phyloP scores from a whole-genome alignment of 2,797 vertebrate genomes.

The Cirrhinus molitorella region DNA sequence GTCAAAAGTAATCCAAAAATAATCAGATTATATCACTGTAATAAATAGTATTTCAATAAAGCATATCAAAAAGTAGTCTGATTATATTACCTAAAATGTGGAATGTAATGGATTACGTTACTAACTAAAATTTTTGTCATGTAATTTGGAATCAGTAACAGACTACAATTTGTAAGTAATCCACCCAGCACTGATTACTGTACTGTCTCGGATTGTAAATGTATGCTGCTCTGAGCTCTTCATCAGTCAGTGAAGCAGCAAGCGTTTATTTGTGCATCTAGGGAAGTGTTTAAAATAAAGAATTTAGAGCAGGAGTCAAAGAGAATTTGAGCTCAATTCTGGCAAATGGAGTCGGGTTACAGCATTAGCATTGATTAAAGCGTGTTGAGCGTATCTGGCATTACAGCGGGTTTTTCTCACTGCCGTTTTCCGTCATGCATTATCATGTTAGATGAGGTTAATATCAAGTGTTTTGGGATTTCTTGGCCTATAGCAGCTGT shows the following conservation, averaged over 20 bases:
- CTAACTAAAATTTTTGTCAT: not conserved
- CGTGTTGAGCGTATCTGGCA: not conserved
- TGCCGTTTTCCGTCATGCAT: not conserved
- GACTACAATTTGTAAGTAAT: not conserved
- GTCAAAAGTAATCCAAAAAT: not conserved
- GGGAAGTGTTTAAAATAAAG: conserved; percentile 10
- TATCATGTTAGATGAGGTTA: conserved; percentile 36
- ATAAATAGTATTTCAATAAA: too few species aligned
- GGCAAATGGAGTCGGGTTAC: not conserved
- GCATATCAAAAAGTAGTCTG: not conserved
- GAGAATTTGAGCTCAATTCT: conserved; percentile 4
- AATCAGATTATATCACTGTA: too few species aligned
- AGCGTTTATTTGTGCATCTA: not conserved
- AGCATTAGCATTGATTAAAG: conserved; percentile 32
- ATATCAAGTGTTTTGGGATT: conserved; percentile 30
- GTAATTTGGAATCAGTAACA: not conserved
- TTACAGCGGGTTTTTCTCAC: conserved; percentile 8
- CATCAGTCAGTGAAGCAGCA: not conserved
- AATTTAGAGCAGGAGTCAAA: conserved; percentile 5
- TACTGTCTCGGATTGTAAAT: not conserved
- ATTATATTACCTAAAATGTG: not conserved
- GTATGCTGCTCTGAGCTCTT: not conserved
- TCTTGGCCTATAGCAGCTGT: conserved; percentile 35
- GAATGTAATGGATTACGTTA: not conserved
- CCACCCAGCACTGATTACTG: not conserved